Base-by-base conservation (phyloP, 2,797 vertebrate species). In the Bradypus variegatus region DNA sequence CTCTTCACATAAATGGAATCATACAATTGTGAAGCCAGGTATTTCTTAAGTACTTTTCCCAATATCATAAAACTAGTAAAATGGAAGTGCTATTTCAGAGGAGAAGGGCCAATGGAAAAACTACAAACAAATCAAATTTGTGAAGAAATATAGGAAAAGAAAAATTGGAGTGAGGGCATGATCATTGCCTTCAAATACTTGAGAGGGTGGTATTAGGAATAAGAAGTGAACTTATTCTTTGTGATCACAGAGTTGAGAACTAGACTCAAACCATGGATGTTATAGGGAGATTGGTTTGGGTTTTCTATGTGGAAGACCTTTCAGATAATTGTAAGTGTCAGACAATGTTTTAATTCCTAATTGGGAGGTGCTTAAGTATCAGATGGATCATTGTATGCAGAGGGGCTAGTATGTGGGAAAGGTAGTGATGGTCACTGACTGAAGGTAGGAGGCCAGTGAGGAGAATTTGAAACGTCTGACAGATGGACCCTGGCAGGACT, bases 101-200 rank as follows among this genome's bases (percentile, higher is more conserved):
- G 50, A 90, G 9, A 88, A 72, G 41, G 48, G 19, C 70, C 48
- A 95, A 85, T 91, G 41, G 70, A 76, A 93, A 94, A 77, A 73
- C 25, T 85, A 60, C 29, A 75, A 89, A 67, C 77, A 93, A 85
- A 89, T 45, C 62, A 89, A 29, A 60, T 87, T 94, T 94, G 80
- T 36, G 69, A 89, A 93, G 65, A 91, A 86, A 8, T 86, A n/a
- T 93, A 65, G 70, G n/a, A 60, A 77, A 87, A 91, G 27, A 72
- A 76, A 50, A 67, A 8, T 45, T 89, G 19, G 60, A 1, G 13
- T 33, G 14, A 77, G 53, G n/a, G 58, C 65, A 23, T 89, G n/a
- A 87, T 83, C 15, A 78, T 60, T 83, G 72, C 53, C 41, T 72
- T 86, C 50, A 83, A 79, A 72, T 89, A 73, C 38, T 65, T 36